Percentiles rank a stretch among this genome's conserved stretches.
Evolutionary conservation across 2,888 invertebrate genomes (phyloP).

Genomic region (Hyalella azteca): DNA sequence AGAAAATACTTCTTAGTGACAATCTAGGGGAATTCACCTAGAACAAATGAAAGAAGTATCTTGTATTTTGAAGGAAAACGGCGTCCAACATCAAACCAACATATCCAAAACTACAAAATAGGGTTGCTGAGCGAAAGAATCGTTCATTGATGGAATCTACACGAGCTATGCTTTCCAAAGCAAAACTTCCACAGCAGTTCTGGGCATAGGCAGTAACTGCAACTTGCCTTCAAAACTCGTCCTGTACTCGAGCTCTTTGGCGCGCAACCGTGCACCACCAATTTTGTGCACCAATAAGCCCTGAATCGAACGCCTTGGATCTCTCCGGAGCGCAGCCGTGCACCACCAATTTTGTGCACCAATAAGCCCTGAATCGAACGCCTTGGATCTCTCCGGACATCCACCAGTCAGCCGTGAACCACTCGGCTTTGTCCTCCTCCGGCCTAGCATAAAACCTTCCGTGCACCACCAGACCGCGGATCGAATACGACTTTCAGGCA

Average conservation of each 20-base stretch:
- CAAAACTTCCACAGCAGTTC: not conserved
- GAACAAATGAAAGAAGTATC: not conserved
- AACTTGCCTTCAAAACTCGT: not conserved
- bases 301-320: too few species aligned
- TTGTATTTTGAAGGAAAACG: not conserved
- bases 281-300: too few species aligned
- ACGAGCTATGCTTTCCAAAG: not conserved
- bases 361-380: too few species aligned
- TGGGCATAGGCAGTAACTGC: not conserved
- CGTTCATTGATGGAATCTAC: not conserved
- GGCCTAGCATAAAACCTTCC: too few species aligned
- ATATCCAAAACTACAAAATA: slow-evolving; percentile 6
- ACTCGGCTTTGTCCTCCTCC: too few species aligned
- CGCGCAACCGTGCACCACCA: too few species aligned
- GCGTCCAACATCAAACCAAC: not conserved
- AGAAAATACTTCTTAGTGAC: not conserved
- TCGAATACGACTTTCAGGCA: too few species aligned
- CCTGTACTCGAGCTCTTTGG: not conserved
- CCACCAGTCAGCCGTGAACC: too few species aligned
- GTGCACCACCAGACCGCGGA: too few species aligned
- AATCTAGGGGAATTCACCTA: not conserved
- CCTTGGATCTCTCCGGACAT: too few species aligned
- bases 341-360: too few species aligned
- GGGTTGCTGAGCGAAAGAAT: not conserved
- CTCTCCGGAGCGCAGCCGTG: too few species aligned